Conservation (phyloP, 1,140 invertebrate genomes). For the Dendroctonus valens region DNA sequence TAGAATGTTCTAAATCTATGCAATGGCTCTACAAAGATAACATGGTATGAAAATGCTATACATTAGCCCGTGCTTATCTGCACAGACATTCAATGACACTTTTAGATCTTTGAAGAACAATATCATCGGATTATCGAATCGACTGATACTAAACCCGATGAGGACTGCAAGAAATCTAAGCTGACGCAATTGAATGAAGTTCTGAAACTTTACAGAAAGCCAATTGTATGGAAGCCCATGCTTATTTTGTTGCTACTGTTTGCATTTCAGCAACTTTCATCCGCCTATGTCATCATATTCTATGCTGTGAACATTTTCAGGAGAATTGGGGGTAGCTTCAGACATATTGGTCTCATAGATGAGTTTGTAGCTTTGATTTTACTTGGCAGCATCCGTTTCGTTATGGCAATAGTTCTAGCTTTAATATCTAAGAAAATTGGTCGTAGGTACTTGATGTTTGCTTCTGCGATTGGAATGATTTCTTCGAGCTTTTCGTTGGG, state of each 20-base stretch:
- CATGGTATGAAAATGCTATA: constrained; percentile 21
- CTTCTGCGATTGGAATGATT: constrained; percentile 58
- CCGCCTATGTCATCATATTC: constrained; percentile 66
- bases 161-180: constrained; percentile 15
- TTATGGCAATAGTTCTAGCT: constrained; percentile 54
- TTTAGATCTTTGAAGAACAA: constrained; percentile 50
- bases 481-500: constrained; percentile 56
- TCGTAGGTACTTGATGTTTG: constrained; percentile 53
- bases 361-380: constrained; percentile 54
- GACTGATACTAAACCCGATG: not conserved
- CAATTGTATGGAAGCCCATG: constrained; percentile 55
- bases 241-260: constrained; percentile 55
- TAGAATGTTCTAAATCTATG: constrained; percentile 48
- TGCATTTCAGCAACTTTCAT: constrained; percentile 59
- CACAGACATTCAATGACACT: constrained; percentile 20
- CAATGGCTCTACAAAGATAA: constrained; percentile 50
- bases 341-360: constrained; percentile 45
- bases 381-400: constrained; percentile 55
- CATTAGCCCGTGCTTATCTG: not conserved
- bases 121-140: constrained; percentile 43
- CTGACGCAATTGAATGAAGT: constrained; percentile 26
- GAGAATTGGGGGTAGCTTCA: constrained; percentile 53
- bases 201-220: constrained; percentile 35
- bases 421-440: constrained; percentile 57
- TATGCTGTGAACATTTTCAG: constrained; percentile 63